A percentile compares a stretch with the other conserved stretches of the same genome.
These are phyloP conservation scores for Atopsyche davidsoni DNA, from an alignment of 1,140 invertebrate genomes.

Conservation along the genomic window DNA sequence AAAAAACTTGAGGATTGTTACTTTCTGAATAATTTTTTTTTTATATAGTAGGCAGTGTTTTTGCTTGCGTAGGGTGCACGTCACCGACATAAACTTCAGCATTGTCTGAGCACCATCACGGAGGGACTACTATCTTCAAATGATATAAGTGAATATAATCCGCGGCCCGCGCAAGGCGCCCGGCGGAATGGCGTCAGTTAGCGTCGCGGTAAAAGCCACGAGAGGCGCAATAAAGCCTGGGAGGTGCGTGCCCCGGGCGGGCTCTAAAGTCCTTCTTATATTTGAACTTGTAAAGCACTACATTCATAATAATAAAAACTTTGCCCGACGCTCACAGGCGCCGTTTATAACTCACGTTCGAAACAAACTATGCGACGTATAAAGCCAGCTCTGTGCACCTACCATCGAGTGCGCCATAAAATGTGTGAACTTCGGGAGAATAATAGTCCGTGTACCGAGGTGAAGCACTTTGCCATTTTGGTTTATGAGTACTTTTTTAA, in stretches of 20 bases:
- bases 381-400: slow-evolving; percentile 18
- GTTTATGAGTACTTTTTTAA: background rate
- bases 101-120: no score
- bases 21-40: background rate
- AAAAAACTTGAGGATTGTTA: background rate
- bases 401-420: slow-evolving; percentile 19
- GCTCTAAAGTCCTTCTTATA: slow-evolving; percentile 23
- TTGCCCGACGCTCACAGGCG: slow-evolving; percentile 14
- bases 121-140: no score
- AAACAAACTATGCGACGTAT: slow-evolving; percentile 30
- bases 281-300: slow-evolving; percentile 19
- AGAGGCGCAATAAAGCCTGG: slow-evolving; percentile 14
- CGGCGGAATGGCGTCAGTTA: no score
- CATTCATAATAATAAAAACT: slow-evolving; percentile 27
- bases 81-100: no score
- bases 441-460: slow-evolving; percentile 2
- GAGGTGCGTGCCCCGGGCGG: background rate
- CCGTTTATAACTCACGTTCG: slow-evolving; percentile 28
- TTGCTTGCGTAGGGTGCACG: no score
- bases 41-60: no score
- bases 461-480: background rate
- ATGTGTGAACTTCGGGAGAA: slow-evolving; percentile 21
- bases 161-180: no score
- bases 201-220: no score
- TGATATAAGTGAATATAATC: no score